Percentiles rank a stretch among this genome's conserved stretches.
Conservation (phyloP, 2,113 vertebrate species). For the Platysternon megacephalum region DNA sequence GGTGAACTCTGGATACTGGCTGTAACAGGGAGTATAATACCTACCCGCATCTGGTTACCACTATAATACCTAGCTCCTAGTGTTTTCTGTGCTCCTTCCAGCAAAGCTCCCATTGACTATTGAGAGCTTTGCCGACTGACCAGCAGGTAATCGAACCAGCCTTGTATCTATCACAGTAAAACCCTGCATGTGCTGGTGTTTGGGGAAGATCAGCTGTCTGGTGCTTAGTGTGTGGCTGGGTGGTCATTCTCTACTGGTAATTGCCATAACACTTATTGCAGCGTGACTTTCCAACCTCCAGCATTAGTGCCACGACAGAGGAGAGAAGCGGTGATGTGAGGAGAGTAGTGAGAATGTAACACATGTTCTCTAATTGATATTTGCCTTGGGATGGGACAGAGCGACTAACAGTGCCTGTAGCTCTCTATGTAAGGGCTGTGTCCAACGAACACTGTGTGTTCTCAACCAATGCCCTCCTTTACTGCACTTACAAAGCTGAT, state of each 20-base stretch:
- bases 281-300: background rate
- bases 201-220: background rate
- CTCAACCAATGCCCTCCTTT: fast-evolving
- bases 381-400: background rate
- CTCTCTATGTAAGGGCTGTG: too few relatives aligned
- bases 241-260: background rate
- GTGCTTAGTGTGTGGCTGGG: background rate
- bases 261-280: too few relatives aligned
- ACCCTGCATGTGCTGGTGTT: background rate
- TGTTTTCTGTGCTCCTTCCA: too few relatives aligned
- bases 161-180: too few relatives aligned
- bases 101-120: background rate
- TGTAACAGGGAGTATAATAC: background rate
- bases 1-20: background rate
- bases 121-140: background rate
- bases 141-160: background rate
- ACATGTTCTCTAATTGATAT: background rate
- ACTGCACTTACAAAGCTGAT: background rate
- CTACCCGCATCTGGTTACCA: background rate
- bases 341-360: background rate
- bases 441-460: too few relatives aligned
- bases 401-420: background rate
- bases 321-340: background rate
- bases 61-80: background rate
- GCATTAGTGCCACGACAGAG: background rate